Base-by-base conservation (phyloP, 1,140 invertebrate genomes). In the Apis laboriosa region DNA sequence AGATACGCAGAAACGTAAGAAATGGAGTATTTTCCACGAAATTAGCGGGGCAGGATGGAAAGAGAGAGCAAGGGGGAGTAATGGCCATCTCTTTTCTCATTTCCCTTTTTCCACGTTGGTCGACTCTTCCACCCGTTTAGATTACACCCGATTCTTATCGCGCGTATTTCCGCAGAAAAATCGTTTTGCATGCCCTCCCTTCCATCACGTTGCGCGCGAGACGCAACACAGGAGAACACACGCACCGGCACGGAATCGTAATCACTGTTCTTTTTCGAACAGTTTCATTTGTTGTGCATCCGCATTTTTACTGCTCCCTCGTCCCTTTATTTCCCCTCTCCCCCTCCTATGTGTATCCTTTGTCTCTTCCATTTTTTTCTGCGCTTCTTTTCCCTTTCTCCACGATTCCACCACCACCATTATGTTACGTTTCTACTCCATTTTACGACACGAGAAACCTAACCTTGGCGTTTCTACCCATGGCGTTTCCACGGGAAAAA, bases 261-360 rank as follows among this genome's bases (percentile, higher is more conserved):
- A 70, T 64, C 51, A 67, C 34, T 80, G 21, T 79, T 80, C 7
- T 43, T 43, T 64, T 61, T 72, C 60, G 61, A 80, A 66, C 72
- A 75, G 19, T 66, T 61, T 64, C 72, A 80, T 77, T 43, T 74
- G 72, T 77, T 76, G 15, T 87, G 86, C 86, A 84, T 87, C 63
- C 55, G 84, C 72, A 87, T 68, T 80, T 80, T 58, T 66, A 79
- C 61, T 77, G 34, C 13, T 67, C 76, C 61, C 61, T 49, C 56
- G 53, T 56, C 28, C 7, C 13, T 34, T 5, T 43, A 7, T 43
- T 56, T 49, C 74, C 34, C 72, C 53, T 71, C 60, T 76, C 34
- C 68, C 49, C 73, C 8, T 80, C 53, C 28, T n/a, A 4, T 13
- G 19, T 11, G 11, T 28, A 7, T 49, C 53, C 49, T 28, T 66